Evolutionary conservation across 2,113 vertebrate species (phyloP).

Genomic region (Myodes glareolus): DNA sequence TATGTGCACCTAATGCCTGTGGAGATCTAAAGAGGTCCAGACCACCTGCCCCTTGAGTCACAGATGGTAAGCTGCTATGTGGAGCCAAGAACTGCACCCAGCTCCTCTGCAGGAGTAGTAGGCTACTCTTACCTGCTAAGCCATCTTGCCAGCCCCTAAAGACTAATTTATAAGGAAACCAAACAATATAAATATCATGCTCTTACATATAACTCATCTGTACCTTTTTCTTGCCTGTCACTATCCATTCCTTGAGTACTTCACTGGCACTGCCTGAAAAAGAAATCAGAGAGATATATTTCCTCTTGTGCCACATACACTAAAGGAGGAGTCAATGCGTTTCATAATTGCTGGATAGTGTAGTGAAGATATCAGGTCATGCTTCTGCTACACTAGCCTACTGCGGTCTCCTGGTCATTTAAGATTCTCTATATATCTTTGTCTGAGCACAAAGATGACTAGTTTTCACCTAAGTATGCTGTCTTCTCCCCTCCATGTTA

Average conservation of each 20-base stretch:
- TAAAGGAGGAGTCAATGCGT: background rate
- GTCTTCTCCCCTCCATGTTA: background rate
- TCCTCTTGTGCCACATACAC: background rate
- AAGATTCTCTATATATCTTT: slow-evolving; percentile 2
- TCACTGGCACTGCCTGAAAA: slow-evolving; percentile 92
- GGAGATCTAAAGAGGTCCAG: background rate
- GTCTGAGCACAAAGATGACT: slow-evolving; percentile 2
- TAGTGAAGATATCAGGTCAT: background rate
- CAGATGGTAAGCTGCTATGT: background rate
- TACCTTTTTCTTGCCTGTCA: slow-evolving; percentile 98
- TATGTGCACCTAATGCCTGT: background rate
- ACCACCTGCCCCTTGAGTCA: background rate
- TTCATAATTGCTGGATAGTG: background rate
- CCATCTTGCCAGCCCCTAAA: background rate
- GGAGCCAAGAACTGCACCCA: background rate
- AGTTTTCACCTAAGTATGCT: background rate
- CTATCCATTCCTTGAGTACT: slow-evolving; percentile 97
- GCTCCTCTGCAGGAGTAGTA: background rate
- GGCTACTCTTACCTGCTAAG: background rate
- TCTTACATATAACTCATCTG: slow-evolving; percentile 58
- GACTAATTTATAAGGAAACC: background rate
- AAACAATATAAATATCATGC: background rate
- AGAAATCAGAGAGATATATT: background rate
- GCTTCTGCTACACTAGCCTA: slow-evolving; percentile 39
- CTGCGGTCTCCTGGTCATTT: slow-evolving; percentile 17